phyloP scores from a whole-genome alignment of 2,888 invertebrate genomes.

The Dryococelus australis region DNA sequence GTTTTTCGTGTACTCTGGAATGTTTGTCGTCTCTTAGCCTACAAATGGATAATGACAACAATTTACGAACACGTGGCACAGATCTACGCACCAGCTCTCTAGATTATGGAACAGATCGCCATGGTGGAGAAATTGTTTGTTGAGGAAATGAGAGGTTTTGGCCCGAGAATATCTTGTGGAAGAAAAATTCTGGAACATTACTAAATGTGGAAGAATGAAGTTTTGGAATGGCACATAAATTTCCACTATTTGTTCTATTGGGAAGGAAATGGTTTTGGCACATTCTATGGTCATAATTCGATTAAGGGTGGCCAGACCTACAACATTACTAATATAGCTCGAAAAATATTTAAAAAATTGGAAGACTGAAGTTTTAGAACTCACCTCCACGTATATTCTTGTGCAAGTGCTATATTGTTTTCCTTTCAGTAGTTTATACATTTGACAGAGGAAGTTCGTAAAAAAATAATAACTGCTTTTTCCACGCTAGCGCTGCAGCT shows the following conservation, averaged over 20 bases:
- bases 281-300: neutral
- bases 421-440: too few relatives aligned
- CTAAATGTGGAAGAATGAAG: neutral
- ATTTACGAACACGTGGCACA: too few relatives aligned
- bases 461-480: too few relatives aligned
- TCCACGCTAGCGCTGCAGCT: too few relatives aligned
- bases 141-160: slow-evolving; percentile 19
- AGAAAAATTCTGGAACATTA: slow-evolving; percentile 7
- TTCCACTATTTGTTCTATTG: neutral
- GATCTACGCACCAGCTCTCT: too few relatives aligned
- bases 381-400: too few relatives aligned
- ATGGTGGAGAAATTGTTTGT: neutral
- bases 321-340: neutral
- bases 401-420: too few relatives aligned
- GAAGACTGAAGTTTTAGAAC: neutral
- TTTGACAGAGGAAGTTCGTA: too few relatives aligned
- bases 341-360: neutral
- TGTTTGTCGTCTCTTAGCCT: too few relatives aligned
- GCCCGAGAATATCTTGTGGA: neutral
- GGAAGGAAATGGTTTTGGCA: neutral
- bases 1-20: too few relatives aligned
- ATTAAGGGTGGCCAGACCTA: neutral
- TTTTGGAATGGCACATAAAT: neutral
- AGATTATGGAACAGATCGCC: neutral
- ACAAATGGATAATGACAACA: too few relatives aligned